Base-by-base conservation (phyloP, 2,888 invertebrate genomes). In the Dusona sp. region DNA sequence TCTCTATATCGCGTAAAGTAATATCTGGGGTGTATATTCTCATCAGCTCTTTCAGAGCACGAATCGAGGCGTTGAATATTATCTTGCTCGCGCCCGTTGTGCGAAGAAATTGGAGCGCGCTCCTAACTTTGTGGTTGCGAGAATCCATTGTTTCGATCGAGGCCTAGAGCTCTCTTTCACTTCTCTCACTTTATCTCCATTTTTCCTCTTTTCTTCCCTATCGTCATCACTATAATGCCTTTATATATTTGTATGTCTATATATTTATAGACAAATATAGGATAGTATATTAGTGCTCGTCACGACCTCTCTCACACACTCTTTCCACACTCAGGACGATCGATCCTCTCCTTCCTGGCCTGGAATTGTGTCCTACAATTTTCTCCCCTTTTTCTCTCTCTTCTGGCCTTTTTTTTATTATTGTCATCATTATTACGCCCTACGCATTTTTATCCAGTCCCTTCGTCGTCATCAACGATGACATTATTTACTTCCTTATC, bases 81-180 rank as follows among this genome's bases (percentile, higher is more conserved):
- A 29, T 65, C 33, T 25, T 22, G n/a, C 38, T 64, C 11, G 73
- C 25, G n/a, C 36, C 67, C 61, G 85, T 73, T 83, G 54, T 45
- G 86, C 79, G 84, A 87, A 89, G 89, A 89, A 88, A 90, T 86
- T 90, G 86, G 84, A 88, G 78, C 87, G 88, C 61, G 61, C 67
- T 45, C 38, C 54, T 68, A 79, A 74, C 79, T 83, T 84, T 38
- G 72, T 78, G 75, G 70, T 67, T 79, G 65, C 79, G 72, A 84
- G 79, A 75, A 72, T 87, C 84, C 84, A 87, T 84, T 87, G 84
- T 87, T 82, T 70, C 67, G 67, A 75, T 74, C 75, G 72, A 36
- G 64, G 80, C 81, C 74, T 48, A 33, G 70, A 79, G 68, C 74
- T 19, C 48, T 45, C 45, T 75, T 42, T 36, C 19, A 19, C 51